phyloP scores from a whole-genome alignment of 92 coral and sea anemone genomes.

The Parazoanthus atlanticus region DNA sequence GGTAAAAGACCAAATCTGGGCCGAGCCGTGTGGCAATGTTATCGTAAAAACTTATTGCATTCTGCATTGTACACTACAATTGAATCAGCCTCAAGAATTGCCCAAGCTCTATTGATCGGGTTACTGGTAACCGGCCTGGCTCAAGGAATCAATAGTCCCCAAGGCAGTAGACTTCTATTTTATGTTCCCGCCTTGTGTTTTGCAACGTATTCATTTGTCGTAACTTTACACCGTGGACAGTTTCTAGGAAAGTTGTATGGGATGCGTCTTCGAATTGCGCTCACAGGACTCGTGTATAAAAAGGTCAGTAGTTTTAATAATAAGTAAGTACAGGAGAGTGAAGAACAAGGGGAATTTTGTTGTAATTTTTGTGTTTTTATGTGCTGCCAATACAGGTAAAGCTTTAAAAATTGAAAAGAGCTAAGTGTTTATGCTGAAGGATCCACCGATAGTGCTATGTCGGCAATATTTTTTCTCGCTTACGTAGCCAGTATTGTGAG shows the following conservation, averaged over 20 bases:
- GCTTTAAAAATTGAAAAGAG: too few relatives aligned
- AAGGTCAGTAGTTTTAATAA: conserved; percentile 2
- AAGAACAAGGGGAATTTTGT: not conserved
- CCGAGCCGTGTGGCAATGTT: conserved; percentile 32
- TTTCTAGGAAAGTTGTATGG: conserved; percentile 34
- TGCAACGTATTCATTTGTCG: conserved; percentile 30
- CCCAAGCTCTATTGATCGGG: conserved; percentile 32
- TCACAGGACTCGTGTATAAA: conserved; percentile 37
- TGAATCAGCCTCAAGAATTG: conserved; percentile 33
- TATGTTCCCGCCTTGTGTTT: conserved; percentile 34
- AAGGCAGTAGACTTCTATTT: conserved; percentile 1
- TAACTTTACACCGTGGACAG: conserved; percentile 32
- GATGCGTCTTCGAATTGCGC: conserved; percentile 36
- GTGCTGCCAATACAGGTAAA: too few relatives aligned
- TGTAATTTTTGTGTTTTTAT: not conserved
- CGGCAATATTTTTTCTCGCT: too few relatives aligned
- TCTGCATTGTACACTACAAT: conserved; percentile 33
- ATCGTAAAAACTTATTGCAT: conserved; percentile 21
- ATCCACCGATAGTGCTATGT: too few relatives aligned
- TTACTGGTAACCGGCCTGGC: conserved; percentile 33
- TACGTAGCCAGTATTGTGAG: too few relatives aligned
- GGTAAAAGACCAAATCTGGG: conserved; percentile 14
- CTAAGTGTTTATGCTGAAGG: too few relatives aligned
- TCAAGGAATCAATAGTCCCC: not conserved
- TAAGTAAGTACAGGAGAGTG: too few relatives aligned